Percentiles rank a stretch among this genome's conserved stretches.
phyloP scores from a whole-genome alignment of 2,888 invertebrate species.

The Lasiommata megera region DNA sequence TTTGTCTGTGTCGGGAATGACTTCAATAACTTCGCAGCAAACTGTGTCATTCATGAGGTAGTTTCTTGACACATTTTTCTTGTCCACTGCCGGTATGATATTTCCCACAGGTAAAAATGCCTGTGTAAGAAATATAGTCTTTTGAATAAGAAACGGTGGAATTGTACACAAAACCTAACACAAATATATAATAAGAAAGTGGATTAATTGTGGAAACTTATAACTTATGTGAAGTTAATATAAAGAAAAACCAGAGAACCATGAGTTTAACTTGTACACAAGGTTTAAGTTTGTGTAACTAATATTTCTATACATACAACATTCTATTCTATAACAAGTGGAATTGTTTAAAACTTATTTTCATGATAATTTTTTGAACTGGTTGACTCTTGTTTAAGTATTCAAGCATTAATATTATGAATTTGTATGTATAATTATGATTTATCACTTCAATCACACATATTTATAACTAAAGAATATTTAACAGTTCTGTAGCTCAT shows the following conservation, averaged over 20 bases:
- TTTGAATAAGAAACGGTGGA: too few relatives aligned
- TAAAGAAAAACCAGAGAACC: too few relatives aligned
- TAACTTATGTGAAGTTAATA: too few relatives aligned
- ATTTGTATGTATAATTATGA: neutral
- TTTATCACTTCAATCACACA: neutral
- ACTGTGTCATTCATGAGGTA: slow-evolving; percentile 92
- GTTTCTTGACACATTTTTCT: slow-evolving; percentile 88
- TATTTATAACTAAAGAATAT: neutral
- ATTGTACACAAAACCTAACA: too few relatives aligned
- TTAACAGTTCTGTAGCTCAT: neutral
- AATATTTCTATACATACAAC: too few relatives aligned
- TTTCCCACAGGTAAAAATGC: slow-evolving; percentile 86
- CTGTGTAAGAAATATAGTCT: slow-evolving; percentile 48
- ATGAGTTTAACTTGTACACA: too few relatives aligned
- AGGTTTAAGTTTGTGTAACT: too few relatives aligned
- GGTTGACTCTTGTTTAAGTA: neutral
- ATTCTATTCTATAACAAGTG: too few relatives aligned
- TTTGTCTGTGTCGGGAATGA: slow-evolving; percentile 92
- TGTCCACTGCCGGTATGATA: slow-evolving; percentile 90
- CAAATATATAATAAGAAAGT: too few relatives aligned
- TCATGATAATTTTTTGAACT: too few relatives aligned
- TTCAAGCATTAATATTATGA: neutral
- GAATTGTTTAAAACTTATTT: too few relatives aligned
- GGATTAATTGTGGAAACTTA: too few relatives aligned
- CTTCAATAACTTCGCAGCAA: slow-evolving; percentile 93